These are phyloP conservation scores for Rousettus leschenaultii DNA, from an alignment of 2,113 vertebrate species.

Conservation along the genomic window DNA sequence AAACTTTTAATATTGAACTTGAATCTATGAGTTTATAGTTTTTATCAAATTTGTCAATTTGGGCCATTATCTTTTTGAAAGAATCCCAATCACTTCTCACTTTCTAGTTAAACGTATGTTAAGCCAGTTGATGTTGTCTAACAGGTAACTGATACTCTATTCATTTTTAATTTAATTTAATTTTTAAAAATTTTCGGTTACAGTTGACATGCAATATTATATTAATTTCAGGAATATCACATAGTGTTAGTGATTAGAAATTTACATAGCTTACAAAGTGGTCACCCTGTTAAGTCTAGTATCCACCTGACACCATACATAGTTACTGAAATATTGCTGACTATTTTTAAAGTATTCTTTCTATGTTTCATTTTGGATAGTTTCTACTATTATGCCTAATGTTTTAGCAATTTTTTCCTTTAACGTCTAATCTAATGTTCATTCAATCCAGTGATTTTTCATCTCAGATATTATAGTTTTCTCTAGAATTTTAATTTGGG, in stretches of 20 bases:
- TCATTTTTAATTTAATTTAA: too few species aligned
- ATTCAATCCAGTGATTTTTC: neutral
- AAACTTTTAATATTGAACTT: conserved; percentile 62
- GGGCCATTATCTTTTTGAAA: neutral
- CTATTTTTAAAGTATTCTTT: neutral
- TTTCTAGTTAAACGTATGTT: neutral
- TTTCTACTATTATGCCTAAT: neutral
- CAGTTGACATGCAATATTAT: neutral
- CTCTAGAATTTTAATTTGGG: neutral
- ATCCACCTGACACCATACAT: neutral
- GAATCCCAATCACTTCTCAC: neutral
- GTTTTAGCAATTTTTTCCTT: neutral
- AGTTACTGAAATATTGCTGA: neutral
- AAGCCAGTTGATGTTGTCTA: neutral
- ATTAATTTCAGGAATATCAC: neutral
- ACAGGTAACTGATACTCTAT: neutral
- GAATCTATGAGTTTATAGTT: neutral
- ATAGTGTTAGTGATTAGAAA: neutral
- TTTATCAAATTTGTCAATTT: neutral
- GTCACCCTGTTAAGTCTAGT: neutral
- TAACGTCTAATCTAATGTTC: neutral
- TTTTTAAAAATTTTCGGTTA: neutral
- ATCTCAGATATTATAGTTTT: neutral
- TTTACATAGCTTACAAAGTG: neutral
- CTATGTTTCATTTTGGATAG: neutral